Percentiles rank a stretch among this genome's conserved stretches.
phyloP scores from a whole-genome alignment of 2,888 invertebrate species.

The Philaethria dido region DNA sequence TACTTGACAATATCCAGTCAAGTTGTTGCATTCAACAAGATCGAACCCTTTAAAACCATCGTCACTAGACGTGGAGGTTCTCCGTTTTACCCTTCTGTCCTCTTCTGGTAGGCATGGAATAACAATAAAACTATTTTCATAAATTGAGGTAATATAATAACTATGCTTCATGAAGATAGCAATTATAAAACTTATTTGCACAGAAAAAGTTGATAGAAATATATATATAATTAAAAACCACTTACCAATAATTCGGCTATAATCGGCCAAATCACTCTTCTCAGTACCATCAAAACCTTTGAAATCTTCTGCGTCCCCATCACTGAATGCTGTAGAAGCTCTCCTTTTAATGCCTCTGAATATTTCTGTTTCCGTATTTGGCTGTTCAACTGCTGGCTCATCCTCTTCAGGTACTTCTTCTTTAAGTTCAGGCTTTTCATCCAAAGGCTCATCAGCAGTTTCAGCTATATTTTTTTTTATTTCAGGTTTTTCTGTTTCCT shows the following conservation, averaged over 20 bases:
- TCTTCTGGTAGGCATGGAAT: slow-evolving; percentile 48
- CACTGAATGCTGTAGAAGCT: slow-evolving; percentile 69
- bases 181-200: not conserved
- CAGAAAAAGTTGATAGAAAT: no score
- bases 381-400: slow-evolving; percentile 32
- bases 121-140: slow-evolving; percentile 30
- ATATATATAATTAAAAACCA: slow-evolving; percentile 20
- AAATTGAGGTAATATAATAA: not conserved
- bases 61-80: slow-evolving; percentile 68
- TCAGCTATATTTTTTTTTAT: slow-evolving; percentile 11
- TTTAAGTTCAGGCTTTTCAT: slow-evolving; percentile 26
- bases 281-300: slow-evolving; percentile 67
- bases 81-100: slow-evolving; percentile 62
- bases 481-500: slow-evolving; percentile 12
- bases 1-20: slow-evolving; percentile 59
- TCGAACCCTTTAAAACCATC: slow-evolving; percentile 70
- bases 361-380: slow-evolving; percentile 43
- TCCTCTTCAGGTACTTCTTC: slow-evolving; percentile 23
- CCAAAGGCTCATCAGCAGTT: slow-evolving; percentile 14
- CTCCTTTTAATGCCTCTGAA: slow-evolving; percentile 67
- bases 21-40: slow-evolving; percentile 53
- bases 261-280: slow-evolving; percentile 55
- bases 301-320: slow-evolving; percentile 62
- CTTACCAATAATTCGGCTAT: slow-evolving; percentile 66
- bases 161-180: not conserved